Percentiles rank a stretch among this genome's conserved stretches.
phyloP scores from a whole-genome alignment of 1,140 invertebrate genomes.

The Drosophila kikkawai region DNA sequence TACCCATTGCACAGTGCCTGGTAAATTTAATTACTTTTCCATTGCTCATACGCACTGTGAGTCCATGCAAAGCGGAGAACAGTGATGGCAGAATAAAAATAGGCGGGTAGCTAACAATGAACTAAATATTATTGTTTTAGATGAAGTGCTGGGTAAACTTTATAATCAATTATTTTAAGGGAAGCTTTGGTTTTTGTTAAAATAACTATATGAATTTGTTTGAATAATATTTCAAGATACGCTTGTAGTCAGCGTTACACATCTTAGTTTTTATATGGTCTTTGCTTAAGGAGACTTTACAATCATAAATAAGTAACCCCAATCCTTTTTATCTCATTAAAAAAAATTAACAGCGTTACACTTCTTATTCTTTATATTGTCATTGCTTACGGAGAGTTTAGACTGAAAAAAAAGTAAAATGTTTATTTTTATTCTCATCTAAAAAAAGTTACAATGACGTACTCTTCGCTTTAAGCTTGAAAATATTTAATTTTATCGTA shows the following conservation, averaged over 20 bases:
- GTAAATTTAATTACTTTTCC: conserved; percentile 85
- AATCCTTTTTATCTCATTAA: too few relatives aligned
- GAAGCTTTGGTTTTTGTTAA: background rate
- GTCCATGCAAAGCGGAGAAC: conserved; percentile 9
- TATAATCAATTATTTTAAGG: background rate
- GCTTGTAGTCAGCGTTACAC: background rate
- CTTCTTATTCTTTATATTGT: too few relatives aligned
- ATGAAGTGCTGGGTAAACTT: background rate
- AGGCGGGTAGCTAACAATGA: background rate
- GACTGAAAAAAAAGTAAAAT: too few relatives aligned
- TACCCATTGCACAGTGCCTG: conserved; percentile 42
- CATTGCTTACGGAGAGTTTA: too few relatives aligned
- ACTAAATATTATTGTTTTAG: background rate
- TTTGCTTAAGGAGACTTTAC: too few relatives aligned
- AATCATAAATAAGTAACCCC: too few relatives aligned
- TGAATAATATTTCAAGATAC: background rate
- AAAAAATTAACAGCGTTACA: too few relatives aligned
- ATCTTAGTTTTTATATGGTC: too few relatives aligned
- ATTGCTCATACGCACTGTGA: conserved; percentile 81
- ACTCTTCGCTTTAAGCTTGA: too few relatives aligned
- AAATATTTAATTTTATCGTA: background rate
- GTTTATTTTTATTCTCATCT: too few relatives aligned
- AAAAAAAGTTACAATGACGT: too few relatives aligned
- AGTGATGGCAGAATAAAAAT: conserved; percentile 9
- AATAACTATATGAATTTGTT: background rate